Percentiles rank a stretch among this genome's conserved stretches.
Evolutionary conservation across 2,797 vertebrate genomes (phyloP).

Genomic region (Xenentodon cancila): DNA sequence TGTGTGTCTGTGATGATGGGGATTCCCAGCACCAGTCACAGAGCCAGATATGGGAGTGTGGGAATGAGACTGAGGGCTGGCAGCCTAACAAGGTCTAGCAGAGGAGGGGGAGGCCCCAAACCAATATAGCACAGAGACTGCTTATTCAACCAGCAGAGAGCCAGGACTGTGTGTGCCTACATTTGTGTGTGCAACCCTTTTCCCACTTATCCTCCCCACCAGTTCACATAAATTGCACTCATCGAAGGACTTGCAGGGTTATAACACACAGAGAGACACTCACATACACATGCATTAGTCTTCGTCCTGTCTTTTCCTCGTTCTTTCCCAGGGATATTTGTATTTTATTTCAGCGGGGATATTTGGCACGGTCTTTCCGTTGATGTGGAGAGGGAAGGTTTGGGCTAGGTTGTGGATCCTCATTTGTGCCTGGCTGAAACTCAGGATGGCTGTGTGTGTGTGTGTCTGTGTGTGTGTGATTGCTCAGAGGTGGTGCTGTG

Average conservation of each 20-base stretch:
- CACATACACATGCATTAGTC: constrained; percentile 34
- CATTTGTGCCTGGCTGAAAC: constrained; percentile 59
- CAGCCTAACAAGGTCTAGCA: constrained; percentile 75
- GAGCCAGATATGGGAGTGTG: constrained; percentile 77
- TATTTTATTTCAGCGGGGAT: constrained; percentile 59
- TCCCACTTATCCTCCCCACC: constrained; percentile 54
- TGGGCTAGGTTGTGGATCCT: constrained; percentile 50
- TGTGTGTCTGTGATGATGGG: constrained; percentile 58
- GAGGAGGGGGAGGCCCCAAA: constrained; percentile 69
- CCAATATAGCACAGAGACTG: constrained; percentile 75
- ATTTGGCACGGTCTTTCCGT: constrained; percentile 48
- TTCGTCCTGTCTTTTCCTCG: constrained; percentile 49
- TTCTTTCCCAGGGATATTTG: constrained; percentile 57
- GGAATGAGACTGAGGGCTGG: constrained; percentile 75
- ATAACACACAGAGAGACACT: constrained; percentile 30
- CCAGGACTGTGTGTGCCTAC: constrained; percentile 25
- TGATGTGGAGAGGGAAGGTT: constrained; percentile 64
- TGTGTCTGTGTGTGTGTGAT: constrained; percentile 35
- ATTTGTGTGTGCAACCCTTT: constrained; percentile 39
- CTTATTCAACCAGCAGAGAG: constrained; percentile 67
- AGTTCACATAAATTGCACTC: constrained; percentile 64
- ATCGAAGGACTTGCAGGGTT: constrained; percentile 54
- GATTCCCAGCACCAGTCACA: constrained; percentile 69
- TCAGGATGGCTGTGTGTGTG: constrained; percentile 41
- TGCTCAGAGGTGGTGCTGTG: constrained; percentile 36